These are phyloP conservation scores for Petrocephalus sullivani DNA, from an alignment of 2,797 vertebrate genomes.

Conservation along the genomic window DNA sequence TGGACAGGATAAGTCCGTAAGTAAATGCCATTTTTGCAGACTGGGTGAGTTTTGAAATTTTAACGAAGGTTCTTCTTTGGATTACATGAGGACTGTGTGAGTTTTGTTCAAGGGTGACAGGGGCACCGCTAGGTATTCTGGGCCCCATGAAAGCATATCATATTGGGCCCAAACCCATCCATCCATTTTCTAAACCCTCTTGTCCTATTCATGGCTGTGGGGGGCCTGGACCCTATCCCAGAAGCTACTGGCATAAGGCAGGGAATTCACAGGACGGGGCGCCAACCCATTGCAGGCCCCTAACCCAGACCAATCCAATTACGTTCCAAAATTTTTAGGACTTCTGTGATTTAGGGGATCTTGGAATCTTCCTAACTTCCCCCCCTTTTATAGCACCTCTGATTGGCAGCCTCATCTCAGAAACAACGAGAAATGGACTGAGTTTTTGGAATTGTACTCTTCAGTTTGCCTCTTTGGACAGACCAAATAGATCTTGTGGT, in stretches of 20 bases:
- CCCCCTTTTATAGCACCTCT: not conserved
- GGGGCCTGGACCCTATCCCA: not conserved
- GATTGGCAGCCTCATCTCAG: not conserved
- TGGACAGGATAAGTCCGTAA: not conserved
- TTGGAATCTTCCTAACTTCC: not conserved
- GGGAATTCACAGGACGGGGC: not conserved
- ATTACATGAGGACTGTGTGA: not conserved
- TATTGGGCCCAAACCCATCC: not conserved
- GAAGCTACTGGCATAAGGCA: not conserved
- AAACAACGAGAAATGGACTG: not conserved
- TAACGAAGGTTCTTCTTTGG: not conserved
- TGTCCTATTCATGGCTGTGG: not conserved
- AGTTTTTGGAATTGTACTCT: not conserved
- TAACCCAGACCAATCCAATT: not conserved
- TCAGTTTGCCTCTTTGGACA: slow-evolving; percentile 20
- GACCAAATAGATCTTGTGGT: slow-evolving; percentile 23
- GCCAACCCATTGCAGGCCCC: not conserved
- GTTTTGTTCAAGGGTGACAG: not conserved
- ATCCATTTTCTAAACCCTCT: not conserved
- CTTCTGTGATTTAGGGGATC: not conserved
- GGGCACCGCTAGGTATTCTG: not conserved
- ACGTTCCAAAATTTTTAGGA: not conserved
- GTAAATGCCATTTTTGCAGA: too few species aligned
- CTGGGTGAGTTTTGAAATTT: not conserved
- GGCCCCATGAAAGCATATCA: not conserved